phyloP scores from a whole-genome alignment of 1,140 invertebrate species.

The Sesamia nonagrioides region DNA sequence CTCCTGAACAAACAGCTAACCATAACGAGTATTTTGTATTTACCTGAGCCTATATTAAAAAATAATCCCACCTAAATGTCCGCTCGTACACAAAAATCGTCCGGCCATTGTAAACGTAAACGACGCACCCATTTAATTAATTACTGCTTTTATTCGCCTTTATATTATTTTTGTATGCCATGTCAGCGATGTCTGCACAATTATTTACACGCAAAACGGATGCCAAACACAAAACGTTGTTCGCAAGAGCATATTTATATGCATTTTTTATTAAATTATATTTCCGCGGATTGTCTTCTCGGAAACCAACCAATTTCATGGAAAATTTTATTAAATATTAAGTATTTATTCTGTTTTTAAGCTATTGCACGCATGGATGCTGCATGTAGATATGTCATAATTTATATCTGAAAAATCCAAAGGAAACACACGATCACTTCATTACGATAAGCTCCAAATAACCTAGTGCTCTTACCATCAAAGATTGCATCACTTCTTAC shows the following conservation, averaged over 20 bases:
- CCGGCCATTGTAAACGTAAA: slow-evolving; percentile 30
- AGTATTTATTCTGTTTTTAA: too few species aligned
- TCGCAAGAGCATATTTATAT: not conserved
- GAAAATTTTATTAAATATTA: not conserved
- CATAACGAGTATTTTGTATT: not conserved
- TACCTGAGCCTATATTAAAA: slow-evolving; percentile 28
- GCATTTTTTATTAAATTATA: not conserved
- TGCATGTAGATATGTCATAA: not conserved
- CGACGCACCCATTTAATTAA: slow-evolving; percentile 31
- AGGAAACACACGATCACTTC: not conserved
- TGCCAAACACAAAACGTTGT: not conserved
- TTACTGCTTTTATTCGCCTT: slow-evolving; percentile 31
- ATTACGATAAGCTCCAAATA: too few species aligned
- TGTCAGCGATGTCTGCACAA: not conserved
- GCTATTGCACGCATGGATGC: too few species aligned
- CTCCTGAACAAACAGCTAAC: not conserved
- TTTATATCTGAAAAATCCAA: not conserved
- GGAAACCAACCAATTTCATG: not conserved
- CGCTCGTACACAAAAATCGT: slow-evolving; percentile 18
- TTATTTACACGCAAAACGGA: slow-evolving; percentile 8
- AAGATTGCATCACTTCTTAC: too few species aligned
- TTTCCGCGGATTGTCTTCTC: not conserved
- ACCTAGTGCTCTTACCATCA: too few species aligned
- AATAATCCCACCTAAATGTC: slow-evolving; percentile 12
- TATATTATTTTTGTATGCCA: slow-evolving; percentile 28